These are phyloP conservation scores for Dinocampus coccinellae DNA, from an alignment of 2,888 invertebrate genomes.

Conservation along the genomic window DNA sequence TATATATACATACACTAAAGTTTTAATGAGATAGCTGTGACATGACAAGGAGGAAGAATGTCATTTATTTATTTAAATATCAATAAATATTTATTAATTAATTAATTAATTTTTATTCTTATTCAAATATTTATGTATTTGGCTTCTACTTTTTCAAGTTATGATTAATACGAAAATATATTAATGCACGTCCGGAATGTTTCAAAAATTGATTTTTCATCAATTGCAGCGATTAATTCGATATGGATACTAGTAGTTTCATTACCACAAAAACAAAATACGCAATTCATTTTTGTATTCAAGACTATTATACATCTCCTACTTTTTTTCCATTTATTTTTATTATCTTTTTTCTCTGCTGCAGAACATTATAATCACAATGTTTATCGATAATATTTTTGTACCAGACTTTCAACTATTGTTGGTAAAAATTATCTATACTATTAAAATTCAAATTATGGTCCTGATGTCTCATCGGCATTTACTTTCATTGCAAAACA, in stretches of 20 bases:
- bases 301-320: too few species aligned
- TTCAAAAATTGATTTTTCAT: not conserved
- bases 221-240: not conserved
- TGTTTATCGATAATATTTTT: not conserved
- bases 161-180: conserved; percentile 13
- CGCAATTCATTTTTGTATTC: not conserved
- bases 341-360: not conserved
- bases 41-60: conserved; percentile 5
- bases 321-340: not conserved
- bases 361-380: not conserved
- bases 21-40: not conserved
- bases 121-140: not conserved
- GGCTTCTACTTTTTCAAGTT: not conserved
- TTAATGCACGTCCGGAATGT: conserved; percentile 10
- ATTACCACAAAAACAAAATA: not conserved
- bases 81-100: not conserved
- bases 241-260: not conserved
- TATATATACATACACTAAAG: not conserved
- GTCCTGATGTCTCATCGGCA: conserved; percentile 43
- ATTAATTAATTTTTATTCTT: too few species aligned
- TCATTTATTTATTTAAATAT: not conserved
- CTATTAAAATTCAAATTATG: conserved; percentile 29
- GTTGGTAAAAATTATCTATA: not conserved
- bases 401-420: not conserved
- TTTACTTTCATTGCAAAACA: conserved; percentile 51